Evolutionary conservation across 2,888 invertebrate species (phyloP), one percentile per base, ranked within the genome.

Genomic region (Drosophila rellima): DNA sequence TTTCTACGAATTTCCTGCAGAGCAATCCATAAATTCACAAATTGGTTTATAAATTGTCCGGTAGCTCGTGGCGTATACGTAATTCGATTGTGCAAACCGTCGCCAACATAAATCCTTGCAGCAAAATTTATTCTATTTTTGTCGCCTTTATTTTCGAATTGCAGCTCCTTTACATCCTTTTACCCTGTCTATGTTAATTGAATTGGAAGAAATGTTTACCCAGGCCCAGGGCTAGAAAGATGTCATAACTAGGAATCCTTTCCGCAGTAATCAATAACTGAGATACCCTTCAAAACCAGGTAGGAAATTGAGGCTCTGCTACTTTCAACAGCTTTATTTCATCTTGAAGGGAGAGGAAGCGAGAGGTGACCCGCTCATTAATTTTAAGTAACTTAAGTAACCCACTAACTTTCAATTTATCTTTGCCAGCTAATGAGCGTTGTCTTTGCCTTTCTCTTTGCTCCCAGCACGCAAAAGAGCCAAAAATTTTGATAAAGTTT

Each of bases 351-450:
- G 7, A 4, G 29, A 15, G 23, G 29, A 60, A 26, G 29, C 10
- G 45, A 50, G 13, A 15, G 35, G 57, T 48, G 48, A 62, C 68
- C 68, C 60, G 70, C 61, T 80, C 86, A 82, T 88, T 88, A 82
- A 86, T 86, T 72, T 80, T 70, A 64, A 68, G 68, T 66, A 82
- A 85, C 64, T 74, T 77, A 55, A 74, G 72, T 68, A 51, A 33
- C 54, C 13, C 42, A 44, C 78, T 42, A 55, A 65, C 52, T 68
- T 50, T 52, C 52, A 65, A 85, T 83, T 88, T 77, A 83, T 88
- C 80, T 82, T 80, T 74, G 71, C 59, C 65, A 66, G 55, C 83
- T 85, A 85, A 83, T 82, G 83, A 80, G 68, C 45, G 47, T 31
- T 44, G 59, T 18, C 42, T 68, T 20, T 33, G 47, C 20, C 47